Conservation (phyloP, 2,113 vertebrate genomes). For the Poeciliopsis retropinna region DNA sequence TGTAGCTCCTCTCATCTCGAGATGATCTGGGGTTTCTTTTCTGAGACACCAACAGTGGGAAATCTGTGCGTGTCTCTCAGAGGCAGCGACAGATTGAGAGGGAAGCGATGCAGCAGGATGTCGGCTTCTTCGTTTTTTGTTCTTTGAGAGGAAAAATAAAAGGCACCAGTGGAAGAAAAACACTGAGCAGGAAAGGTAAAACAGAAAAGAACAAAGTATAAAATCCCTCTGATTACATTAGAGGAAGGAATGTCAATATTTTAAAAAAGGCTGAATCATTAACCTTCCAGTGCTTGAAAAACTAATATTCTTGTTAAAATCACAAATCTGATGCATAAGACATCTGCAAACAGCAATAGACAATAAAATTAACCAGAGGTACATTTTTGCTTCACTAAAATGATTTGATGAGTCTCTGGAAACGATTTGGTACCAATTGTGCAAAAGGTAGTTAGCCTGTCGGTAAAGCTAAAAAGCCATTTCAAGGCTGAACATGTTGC, state of each 20-base stretch:
- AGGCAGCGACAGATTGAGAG: constrained; percentile 5
- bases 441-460: too few relatives aligned
- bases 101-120: constrained; percentile 16
- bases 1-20: constrained; percentile 48
- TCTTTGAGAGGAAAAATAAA: constrained; percentile 5
- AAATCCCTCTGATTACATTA: background rate
- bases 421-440: too few relatives aligned
- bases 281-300: background rate
- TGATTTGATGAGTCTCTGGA: too few relatives aligned
- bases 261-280: background rate
- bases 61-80: constrained; percentile 8
- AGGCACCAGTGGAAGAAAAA: background rate
- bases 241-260: background rate
- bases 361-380: too few relatives aligned
- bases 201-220: background rate
- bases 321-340: too few relatives aligned
- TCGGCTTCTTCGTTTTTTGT: constrained; percentile 20
- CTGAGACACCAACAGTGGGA: constrained; percentile 12
- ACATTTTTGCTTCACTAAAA: too few relatives aligned
- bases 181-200: background rate
- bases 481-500: too few relatives aligned
- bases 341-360: too few relatives aligned
- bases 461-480: too few relatives aligned
- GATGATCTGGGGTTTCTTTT: constrained; percentile 22
- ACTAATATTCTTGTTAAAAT: too few relatives aligned